These are phyloP conservation scores for Hybognathus amarus DNA, from an alignment of 2,797 vertebrate genomes.

Conservation along the genomic window DNA sequence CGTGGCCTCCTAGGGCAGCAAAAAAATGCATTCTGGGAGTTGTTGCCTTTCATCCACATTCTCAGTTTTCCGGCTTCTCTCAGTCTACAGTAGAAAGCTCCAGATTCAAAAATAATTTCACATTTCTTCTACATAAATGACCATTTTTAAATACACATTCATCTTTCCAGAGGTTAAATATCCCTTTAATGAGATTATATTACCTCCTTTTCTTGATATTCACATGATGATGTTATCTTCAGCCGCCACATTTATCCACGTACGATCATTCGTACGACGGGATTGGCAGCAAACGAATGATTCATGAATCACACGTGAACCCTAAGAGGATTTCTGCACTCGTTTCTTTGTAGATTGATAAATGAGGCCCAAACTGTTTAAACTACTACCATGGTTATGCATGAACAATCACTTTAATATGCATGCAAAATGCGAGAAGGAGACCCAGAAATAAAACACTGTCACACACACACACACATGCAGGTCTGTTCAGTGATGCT, in stretches of 20 bases:
- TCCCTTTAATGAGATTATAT: background rate
- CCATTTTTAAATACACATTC: too few relatives aligned
- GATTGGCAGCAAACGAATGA: background rate
- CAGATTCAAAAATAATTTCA: too few relatives aligned
- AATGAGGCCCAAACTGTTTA: slow-evolving; percentile 4
- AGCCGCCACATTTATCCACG: too few relatives aligned
- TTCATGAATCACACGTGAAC: background rate
- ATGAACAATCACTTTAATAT: slow-evolving; percentile 29
- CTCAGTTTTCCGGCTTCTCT: too few relatives aligned
- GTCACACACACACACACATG: background rate
- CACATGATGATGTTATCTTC: too few relatives aligned
- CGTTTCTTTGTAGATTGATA: background rate
- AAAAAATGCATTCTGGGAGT: too few relatives aligned
- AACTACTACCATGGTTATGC: slow-evolving; percentile 41
- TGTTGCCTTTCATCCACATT: too few relatives aligned
- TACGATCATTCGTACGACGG: background rate
- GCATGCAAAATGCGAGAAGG: slow-evolving; percentile 10
- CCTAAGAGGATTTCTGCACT: background rate
- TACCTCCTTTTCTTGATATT: background rate
- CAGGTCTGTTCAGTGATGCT: slow-evolving; percentile 12
- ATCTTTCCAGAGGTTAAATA: too few relatives aligned
- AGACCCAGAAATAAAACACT: slow-evolving; percentile 32
- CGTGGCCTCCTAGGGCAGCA: too few relatives aligned
- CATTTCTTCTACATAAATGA: too few relatives aligned
- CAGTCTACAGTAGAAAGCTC: too few relatives aligned